Base-by-base conservation (phyloP, 2,797 vertebrate species). In the Rhinatrema bivittatum region DNA sequence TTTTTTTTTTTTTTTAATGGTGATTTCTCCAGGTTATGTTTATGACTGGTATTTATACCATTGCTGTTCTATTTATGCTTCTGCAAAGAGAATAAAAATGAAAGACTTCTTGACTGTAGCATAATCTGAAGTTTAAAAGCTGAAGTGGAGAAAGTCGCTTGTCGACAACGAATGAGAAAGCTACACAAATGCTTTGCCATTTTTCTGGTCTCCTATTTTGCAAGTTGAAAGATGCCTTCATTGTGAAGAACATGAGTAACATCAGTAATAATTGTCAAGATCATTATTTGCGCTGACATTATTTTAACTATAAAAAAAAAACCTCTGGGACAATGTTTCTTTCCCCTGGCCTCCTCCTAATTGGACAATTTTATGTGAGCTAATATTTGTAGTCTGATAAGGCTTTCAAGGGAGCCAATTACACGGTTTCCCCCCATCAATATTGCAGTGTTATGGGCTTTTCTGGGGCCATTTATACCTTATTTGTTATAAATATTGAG, bases 391-490 rank as follows among this genome's bases (percentile, higher is more conserved):
- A 10, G 3, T 48, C 38, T 50, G 25, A 48, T 59, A 55, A 68
- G 35, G 12, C 60, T 74, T 78, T 70, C 70, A 67, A 57, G 58
- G 60, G 62, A 76, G 21, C 46, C 45, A 78, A 63, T 77, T 71
- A 64, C 29, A 5, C 55, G 31, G 32, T 68, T 46, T 27, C 19
- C 15, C 13, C 9, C 31, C 21, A 54, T 62, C 32, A 42, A 55
- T 67, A 57, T n/a, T 55, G 19, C n/a, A 46, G 35, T 3, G 3
- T 49, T 58, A 47, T 4, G 57, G 36, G 20, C 27, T 65, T 73
- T 57, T 47, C 39, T 20, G 22, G 30, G 51, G 34, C 20, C 37
- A 61, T 67, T 57, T 36, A 32, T 55, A 38, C n/a, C 39, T 38
- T 60, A 52, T 60, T 54, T 57, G 29, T 41, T 67, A 42, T 70